Conservation (phyloP, 2,888 invertebrate species). For the Fabriciana adippe region DNA sequence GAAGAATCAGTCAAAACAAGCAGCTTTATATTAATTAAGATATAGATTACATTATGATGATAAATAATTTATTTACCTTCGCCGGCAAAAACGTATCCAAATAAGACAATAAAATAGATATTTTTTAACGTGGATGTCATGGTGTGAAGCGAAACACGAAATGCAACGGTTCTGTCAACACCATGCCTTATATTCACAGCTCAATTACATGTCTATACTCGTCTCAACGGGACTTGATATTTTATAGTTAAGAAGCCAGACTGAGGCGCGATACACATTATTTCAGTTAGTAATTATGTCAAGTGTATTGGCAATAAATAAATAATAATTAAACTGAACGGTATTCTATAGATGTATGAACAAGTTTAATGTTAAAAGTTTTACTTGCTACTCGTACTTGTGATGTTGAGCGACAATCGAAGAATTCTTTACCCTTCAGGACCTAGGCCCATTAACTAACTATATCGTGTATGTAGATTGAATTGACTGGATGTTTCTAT, state of each 20-base stretch:
- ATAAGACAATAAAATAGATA: constrained; percentile 43
- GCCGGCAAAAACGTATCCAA: constrained; percentile 41
- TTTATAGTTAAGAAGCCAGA: constrained; percentile 7
- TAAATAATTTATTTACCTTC: constrained; percentile 43
- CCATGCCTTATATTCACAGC: constrained; percentile 62
- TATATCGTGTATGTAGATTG: no score
- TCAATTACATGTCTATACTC: constrained; percentile 54
- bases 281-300: background rate
- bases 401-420: no score
- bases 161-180: constrained; percentile 55
- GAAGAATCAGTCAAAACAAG: no score
- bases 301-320: background rate
- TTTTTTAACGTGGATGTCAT: constrained; percentile 49
- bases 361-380: no score
- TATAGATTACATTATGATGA: no score
- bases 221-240: constrained; percentile 22
- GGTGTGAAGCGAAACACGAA: constrained; percentile 49
- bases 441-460: no score
- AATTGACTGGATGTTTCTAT: no score
- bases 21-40: no score
- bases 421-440: no score
- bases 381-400: no score
- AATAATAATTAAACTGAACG: no score
- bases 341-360: no score
- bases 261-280: constrained; percentile 14